Percentiles rank a stretch among this genome's conserved stretches.
Evolutionary conservation across 2,797 vertebrate genomes (phyloP).

Genomic region (Crocidura indochinensis): DNA sequence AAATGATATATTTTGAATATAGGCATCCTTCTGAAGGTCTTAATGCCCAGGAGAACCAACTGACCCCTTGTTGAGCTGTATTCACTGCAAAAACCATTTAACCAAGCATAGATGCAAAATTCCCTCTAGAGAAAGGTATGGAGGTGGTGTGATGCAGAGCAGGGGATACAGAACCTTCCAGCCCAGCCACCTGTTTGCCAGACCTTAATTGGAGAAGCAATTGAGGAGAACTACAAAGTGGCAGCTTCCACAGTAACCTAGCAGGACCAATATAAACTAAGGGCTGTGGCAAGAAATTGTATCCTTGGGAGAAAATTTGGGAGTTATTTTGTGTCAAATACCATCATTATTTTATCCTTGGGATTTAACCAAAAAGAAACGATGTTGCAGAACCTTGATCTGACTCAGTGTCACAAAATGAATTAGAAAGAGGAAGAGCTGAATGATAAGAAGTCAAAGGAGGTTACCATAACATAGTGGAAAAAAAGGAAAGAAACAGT

Average conservation of each 20-base stretch:
- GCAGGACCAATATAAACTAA: background rate
- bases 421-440: no score
- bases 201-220: background rate
- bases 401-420: no score
- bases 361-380: background rate
- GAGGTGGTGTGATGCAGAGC: background rate
- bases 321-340: background rate
- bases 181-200: background rate
- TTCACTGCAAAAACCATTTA: constrained; percentile 4
- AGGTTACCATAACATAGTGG: no score
- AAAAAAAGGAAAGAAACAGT: no score
- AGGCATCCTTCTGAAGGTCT: constrained; percentile 2
- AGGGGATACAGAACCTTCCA: background rate
- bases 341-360: background rate
- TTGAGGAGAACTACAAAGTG: background rate
- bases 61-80: background rate
- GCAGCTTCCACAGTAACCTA: background rate
- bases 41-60: background rate
- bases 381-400: background rate
- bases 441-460: no score
- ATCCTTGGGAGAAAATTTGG: constrained; percentile 29
- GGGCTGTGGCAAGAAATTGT: background rate
- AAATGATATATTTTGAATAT: no score
- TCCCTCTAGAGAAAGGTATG: background rate
- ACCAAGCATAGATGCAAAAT: background rate